These are phyloP conservation scores for Cataglyphis altisquamis DNA, from an alignment of 2,888 invertebrate species.

Conservation along the genomic window DNA sequence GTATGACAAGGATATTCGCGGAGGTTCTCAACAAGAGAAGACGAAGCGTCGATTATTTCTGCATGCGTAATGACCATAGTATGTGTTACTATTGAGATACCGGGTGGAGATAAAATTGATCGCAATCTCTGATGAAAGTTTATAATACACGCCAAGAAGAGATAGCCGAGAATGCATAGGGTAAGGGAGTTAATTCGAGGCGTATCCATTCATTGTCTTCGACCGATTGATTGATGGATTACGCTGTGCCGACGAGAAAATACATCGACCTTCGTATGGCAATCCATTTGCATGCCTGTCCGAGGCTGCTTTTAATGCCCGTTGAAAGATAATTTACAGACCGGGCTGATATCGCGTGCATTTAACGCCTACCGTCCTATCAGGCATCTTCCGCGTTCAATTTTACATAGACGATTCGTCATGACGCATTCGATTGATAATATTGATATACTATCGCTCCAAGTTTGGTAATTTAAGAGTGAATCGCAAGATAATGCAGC, in stretches of 20 bases:
- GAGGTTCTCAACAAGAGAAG: background rate
- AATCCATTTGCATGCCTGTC: constrained; percentile 9
- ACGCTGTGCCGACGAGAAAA: constrained; percentile 57
- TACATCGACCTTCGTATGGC: constrained; percentile 64
- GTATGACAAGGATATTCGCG: background rate
- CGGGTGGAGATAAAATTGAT: constrained; percentile 68
- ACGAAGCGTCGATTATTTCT: constrained; percentile 49
- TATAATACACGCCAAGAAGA: constrained; percentile 61
- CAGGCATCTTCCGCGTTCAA: constrained; percentile 28
- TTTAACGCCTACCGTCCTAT: constrained; percentile 31
- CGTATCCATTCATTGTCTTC: constrained; percentile 72
- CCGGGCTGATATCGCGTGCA: constrained; percentile 42
- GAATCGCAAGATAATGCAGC: background rate
- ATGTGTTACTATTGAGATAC: constrained; percentile 53
- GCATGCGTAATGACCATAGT: constrained; percentile 64
- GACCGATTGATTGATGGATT: constrained; percentile 69
- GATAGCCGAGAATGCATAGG: constrained; percentile 14
- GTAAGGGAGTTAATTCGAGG: constrained; percentile 61
- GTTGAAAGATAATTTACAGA: constrained; percentile 46
- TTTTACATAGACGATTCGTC: constrained; percentile 11
- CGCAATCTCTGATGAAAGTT: constrained; percentile 63
- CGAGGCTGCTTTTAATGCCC: constrained; percentile 38
- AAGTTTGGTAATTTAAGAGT: background rate
- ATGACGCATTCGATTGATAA: background rate
- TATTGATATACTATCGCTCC: background rate